Base-by-base conservation (phyloP, 1,140 invertebrate species). In the Dendrolimus kikuchii region DNA sequence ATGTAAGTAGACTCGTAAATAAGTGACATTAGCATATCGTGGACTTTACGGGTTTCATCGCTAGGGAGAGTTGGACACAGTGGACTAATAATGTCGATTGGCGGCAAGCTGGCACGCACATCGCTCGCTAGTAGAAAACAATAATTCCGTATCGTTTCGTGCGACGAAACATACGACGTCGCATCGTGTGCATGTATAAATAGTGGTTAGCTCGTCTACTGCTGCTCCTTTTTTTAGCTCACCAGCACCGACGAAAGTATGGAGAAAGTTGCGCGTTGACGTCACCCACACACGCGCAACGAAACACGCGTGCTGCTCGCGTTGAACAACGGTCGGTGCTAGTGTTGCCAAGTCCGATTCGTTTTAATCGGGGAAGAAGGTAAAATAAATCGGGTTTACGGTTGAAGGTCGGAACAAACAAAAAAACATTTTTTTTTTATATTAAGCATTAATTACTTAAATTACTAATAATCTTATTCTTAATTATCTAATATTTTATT, bases 261-360 rank as follows among this genome's bases (percentile, higher is more conserved):
- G 74, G 82, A 80, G 82, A 86, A 86, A 86, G 82, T 86, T 78
- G 73, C 78, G 68, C 70, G 71, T 78, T 81, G 74, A 82, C 81
- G 81, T 85, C 77, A 83, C 79, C 23, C 79, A 82, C 82, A 81
- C 82, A 77, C 68, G 66, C 68, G 68, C 76, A 23, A 23, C 23
- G 74, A 71, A 69, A 49, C 63, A 74, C 76, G 73, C 71, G 74
- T 71, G 69, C 23, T 23, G 23, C 23, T 23, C 1, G 23, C 23
- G 23, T 23, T 23, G 23, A 23, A 23, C 23, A 23, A 23, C 23
- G 23, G 23, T 23, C 23, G 23, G 23, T 23, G 23, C 23, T 23
- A 23, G 23, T 23, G 23, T 23, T 23, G 23, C 23, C 23, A 23
- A 23, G 23, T 23, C 23, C 23, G 23, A 23, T 23, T 23, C 23